Conservation (phyloP, 1,140 invertebrate genomes). For the Drosophila quadrilineata region DNA sequence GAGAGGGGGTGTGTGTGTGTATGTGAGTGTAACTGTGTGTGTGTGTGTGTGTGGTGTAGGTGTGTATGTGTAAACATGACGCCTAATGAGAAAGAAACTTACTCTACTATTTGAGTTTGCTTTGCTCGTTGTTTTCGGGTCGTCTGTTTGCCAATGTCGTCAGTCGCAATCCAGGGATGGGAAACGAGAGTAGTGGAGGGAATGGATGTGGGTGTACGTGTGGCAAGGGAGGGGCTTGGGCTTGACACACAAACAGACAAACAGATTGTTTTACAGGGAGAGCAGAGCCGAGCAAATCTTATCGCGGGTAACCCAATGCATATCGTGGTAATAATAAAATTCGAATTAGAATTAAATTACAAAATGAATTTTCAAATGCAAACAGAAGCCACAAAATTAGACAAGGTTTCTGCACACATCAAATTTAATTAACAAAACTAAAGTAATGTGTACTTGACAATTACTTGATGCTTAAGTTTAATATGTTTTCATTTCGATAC, state of each 20-base stretch:
- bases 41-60: conserved; percentile 21
- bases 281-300: no score
- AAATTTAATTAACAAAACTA: neutral
- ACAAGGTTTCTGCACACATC: neutral
- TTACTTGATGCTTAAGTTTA: no score
- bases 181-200: neutral
- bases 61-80: conserved; percentile 59
- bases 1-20: conserved; percentile 16
- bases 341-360: conserved; percentile 11
- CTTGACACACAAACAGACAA: neutral
- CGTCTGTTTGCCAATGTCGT: conserved; percentile 38
- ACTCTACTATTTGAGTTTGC: conserved; percentile 68
- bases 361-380: neutral
- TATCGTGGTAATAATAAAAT: neutral
- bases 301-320: conserved; percentile 27
- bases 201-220: neutral
- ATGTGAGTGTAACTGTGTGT: neutral
- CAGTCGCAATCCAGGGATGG: no score
- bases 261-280: conserved; percentile 12
- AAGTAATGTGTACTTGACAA: no score
- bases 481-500: no score
- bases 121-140: conserved; percentile 34
- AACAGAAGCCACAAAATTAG: neutral
- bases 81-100: conserved; percentile 78
- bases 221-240: conserved; percentile 14